Conservation (phyloP, 2,888 invertebrate species). For the Lasioglossum morio region DNA sequence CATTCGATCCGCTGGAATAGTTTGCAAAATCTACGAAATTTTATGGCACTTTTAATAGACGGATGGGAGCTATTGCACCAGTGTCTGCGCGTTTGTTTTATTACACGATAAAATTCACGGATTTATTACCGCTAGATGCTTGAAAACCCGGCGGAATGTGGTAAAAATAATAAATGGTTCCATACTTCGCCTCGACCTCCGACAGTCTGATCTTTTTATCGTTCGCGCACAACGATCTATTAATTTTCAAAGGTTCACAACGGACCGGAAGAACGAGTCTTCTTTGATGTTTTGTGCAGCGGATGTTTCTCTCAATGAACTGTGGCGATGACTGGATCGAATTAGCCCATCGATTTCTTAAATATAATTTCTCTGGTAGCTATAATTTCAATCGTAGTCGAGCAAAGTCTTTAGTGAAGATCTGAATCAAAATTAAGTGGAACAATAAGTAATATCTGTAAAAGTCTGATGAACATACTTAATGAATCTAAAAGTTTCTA, state of each 20-base stretch:
- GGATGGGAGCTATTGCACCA: not conserved
- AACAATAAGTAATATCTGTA: not conserved
- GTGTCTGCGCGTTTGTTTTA: not conserved
- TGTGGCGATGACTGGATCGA: not conserved
- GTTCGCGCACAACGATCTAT: not conserved
- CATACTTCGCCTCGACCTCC: not conserved
- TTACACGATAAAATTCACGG: not conserved
- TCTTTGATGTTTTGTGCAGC: not conserved
- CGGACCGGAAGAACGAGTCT: not conserved
- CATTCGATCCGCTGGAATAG: not conserved
- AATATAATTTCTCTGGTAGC: not conserved
- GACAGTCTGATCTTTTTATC: not conserved
- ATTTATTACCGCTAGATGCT: not conserved
- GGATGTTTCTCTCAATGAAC: not conserved
- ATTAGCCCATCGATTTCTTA: not conserved
- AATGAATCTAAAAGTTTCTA: not conserved
- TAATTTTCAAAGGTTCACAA: not conserved
- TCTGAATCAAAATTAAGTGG: not conserved
- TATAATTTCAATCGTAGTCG: not conserved
- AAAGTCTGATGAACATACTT: not conserved
- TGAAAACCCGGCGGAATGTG: not conserved
- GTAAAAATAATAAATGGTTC: not conserved
- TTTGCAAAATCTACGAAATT: not conserved
- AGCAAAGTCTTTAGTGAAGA: not conserved
- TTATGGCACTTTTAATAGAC: conserved; percentile 1